These are phyloP conservation scores for Sminthurides bifidus DNA, from an alignment of 1,140 invertebrate species.

Conservation along the genomic window DNA sequence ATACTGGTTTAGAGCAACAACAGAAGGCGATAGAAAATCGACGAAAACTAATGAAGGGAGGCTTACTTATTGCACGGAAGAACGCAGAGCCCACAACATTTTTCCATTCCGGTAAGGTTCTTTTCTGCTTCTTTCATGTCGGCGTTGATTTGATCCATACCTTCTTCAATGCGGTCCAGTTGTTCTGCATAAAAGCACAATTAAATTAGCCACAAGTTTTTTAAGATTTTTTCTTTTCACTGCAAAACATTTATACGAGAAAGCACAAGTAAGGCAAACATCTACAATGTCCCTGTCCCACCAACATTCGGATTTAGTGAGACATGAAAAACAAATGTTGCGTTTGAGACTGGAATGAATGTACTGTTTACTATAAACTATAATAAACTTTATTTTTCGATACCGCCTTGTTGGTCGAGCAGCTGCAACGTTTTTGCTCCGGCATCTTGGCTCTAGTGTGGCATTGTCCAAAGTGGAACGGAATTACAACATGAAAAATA, in stretches of 20 bases:
- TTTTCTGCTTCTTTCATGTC: constrained; percentile 99
- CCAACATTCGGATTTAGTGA: too few relatives aligned
- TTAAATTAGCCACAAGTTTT: not conserved
- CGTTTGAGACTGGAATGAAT: not conserved
- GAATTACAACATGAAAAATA: constrained; percentile 10
- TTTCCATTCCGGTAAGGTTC: constrained; percentile 98
- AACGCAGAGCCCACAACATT: constrained; percentile 96
- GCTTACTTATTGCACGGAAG: constrained; percentile 94
- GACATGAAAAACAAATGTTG: too few relatives aligned
- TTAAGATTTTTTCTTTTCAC: not conserved
- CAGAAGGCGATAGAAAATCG: not conserved
- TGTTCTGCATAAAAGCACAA: constrained; percentile 8
- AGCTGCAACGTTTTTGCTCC: constrained; percentile 35
- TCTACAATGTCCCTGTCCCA: too few relatives aligned
- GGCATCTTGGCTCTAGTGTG: constrained; percentile 36
- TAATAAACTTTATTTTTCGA: constrained; percentile 5
- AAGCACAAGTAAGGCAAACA: too few relatives aligned
- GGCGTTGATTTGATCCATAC: constrained; percentile 98
- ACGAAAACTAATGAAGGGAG: not conserved
- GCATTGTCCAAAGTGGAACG: too few relatives aligned
- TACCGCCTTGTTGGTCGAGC: constrained; percentile 36
- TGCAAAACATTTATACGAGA: not conserved
- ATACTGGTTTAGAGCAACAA: not conserved
- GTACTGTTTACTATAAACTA: not conserved
- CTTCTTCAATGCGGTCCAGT: constrained; percentile 79